Evolutionary conservation across 1,140 invertebrate species (phyloP).

Genomic region (Trichomalopsis sarcophagae): DNA sequence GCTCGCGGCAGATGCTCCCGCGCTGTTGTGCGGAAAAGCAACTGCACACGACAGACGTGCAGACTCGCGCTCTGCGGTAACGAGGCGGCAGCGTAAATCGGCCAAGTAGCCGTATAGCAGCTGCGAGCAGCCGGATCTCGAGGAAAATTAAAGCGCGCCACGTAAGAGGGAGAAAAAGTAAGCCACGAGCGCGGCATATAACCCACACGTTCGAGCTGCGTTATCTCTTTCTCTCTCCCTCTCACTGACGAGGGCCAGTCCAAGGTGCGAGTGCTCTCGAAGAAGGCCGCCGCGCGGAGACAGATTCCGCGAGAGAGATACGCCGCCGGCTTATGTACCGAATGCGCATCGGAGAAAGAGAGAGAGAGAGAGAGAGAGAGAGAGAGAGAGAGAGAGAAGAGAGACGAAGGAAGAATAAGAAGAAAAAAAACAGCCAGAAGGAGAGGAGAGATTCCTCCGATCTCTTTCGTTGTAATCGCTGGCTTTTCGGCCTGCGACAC

Average conservation of each 20-base stretch:
- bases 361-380: not conserved
- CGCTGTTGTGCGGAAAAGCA: not conserved
- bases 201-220: not conserved
- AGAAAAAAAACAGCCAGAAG: not conserved
- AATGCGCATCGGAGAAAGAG: not conserved
- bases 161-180: constrained; percentile 10
- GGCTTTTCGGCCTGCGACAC: too few species aligned
- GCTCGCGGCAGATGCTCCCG: too few species aligned
- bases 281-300: not conserved
- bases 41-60: too few species aligned
- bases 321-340: too few species aligned
- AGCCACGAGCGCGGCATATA: not conserved
- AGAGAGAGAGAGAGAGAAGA: not conserved
- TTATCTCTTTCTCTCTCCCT: not conserved
- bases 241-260: not conserved
- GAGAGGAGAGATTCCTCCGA: not conserved
- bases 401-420: not conserved
- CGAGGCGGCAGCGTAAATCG: not conserved
- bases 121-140: constrained; percentile 11
- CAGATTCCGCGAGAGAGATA: too few species aligned
- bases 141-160: constrained; percentile 20
- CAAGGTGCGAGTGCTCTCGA: not conserved
- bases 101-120: constrained; percentile 4
- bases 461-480: not conserved
- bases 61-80: too few species aligned